phyloP scores from a whole-genome alignment of 1,140 invertebrate genomes.

The Planococcus citri region DNA sequence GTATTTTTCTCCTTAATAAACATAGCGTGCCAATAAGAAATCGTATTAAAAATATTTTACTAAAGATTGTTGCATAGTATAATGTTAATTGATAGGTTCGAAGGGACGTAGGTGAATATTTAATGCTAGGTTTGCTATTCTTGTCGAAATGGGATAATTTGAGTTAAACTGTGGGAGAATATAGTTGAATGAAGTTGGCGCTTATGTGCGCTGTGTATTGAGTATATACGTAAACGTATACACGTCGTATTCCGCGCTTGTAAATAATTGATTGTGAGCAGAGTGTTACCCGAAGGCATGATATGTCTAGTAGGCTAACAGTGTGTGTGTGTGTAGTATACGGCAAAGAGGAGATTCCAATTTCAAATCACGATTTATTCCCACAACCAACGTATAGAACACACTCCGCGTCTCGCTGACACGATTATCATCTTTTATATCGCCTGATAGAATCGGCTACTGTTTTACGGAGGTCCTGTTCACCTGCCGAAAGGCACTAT shows the following conservation, averaged over 20 bases:
- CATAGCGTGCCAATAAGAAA: slow-evolving; percentile 17
- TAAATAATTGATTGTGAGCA: slow-evolving; percentile 19
- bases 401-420: slow-evolving; percentile 9
- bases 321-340: too few relatives aligned
- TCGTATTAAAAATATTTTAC: slow-evolving; percentile 16
- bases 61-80: slow-evolving; percentile 14
- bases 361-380: slow-evolving; percentile 16
- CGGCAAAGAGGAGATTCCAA: slow-evolving; percentile 6
- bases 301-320: slow-evolving; percentile 20
- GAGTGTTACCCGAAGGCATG: slow-evolving; percentile 17
- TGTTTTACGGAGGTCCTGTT: slow-evolving; percentile 20
- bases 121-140: slow-evolving; percentile 19
- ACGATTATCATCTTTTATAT: slow-evolving; percentile 20
- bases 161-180: slow-evolving; percentile 17
- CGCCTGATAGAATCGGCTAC: slow-evolving; percentile 18
- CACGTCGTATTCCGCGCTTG: neutral
- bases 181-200: slow-evolving; percentile 16
- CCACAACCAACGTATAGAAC: neutral
- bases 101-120: slow-evolving; percentile 19
- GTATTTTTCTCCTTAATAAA: too few relatives aligned
- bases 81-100: slow-evolving; percentile 18
- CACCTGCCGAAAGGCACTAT: slow-evolving; percentile 19
- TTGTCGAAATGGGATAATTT: slow-evolving; percentile 17
- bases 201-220: neutral
- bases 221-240: too few relatives aligned